These are phyloP conservation scores for Schizopygopsis pylzovi DNA, from an alignment of 2,797 vertebrate genomes.

Conservation along the genomic window DNA sequence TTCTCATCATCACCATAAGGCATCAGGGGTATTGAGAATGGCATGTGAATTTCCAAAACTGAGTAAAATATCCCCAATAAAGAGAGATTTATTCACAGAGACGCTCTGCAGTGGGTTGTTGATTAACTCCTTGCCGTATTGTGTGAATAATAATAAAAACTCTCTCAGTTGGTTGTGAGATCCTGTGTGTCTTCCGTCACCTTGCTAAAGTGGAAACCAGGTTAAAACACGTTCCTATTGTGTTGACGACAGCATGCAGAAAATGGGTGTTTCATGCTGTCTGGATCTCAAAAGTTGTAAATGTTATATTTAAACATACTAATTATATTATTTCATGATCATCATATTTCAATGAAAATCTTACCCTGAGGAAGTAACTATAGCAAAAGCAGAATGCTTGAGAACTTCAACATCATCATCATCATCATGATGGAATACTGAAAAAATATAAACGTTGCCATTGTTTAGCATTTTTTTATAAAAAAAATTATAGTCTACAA, in stretches of 20 bases:
- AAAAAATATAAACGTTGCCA: not conserved
- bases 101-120: conserved; percentile 63
- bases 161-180: not conserved
- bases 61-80: conserved; percentile 70
- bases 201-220: conserved; percentile 23
- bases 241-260: not conserved
- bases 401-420: not conserved
- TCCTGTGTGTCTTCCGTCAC: not conserved
- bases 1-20: conserved; percentile 65
- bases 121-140: conserved; percentile 61
- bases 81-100: conserved; percentile 69
- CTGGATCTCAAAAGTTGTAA: not conserved
- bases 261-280: not conserved
- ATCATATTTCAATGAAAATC: not conserved
- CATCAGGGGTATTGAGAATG: conserved; percentile 53
- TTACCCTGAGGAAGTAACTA: not conserved
- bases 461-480: not conserved
- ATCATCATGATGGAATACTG: not conserved
- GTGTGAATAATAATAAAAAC: not conserved
- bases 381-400: not conserved
- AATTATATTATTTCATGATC: not conserved
- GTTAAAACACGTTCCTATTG: not conserved
- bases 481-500: not conserved
- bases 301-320: not conserved
- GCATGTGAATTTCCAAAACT: conserved; percentile 62